A percentile compares a stretch with the other conserved stretches of the same genome.
phyloP scores from a whole-genome alignment of 2,888 invertebrate species.

The Biston stratarius region DNA sequence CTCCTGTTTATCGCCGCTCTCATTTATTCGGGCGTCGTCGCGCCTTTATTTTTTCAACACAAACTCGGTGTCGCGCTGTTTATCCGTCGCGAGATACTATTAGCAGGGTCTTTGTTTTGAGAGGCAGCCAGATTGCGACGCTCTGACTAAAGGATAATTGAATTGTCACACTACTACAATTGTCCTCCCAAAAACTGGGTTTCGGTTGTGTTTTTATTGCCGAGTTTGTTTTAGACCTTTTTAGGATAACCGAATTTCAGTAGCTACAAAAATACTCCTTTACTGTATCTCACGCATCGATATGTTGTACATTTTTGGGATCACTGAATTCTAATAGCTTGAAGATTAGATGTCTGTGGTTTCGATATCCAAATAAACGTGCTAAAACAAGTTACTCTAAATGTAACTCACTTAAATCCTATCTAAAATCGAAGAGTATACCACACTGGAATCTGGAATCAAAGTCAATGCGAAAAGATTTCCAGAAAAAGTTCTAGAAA shows the following conservation, averaged over 20 bases:
- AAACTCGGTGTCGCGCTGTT: constrained; percentile 79
- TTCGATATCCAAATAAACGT: background rate
- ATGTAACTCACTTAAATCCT: background rate
- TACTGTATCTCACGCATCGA: background rate
- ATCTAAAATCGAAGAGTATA: background rate
- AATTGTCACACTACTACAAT: constrained; percentile 71
- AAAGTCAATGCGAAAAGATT: constrained; percentile 15
- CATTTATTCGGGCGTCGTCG: constrained; percentile 85
- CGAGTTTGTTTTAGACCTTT: constrained; percentile 41
- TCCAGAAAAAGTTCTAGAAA: constrained; percentile 23
- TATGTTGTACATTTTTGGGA: too few species aligned
- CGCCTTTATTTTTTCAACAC: constrained; percentile 84
- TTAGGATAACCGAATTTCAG: constrained; percentile 30
- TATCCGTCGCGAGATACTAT: constrained; percentile 79
- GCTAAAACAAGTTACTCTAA: background rate
- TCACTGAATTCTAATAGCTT: too few species aligned
- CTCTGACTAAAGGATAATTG: constrained; percentile 75
- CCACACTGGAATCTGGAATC: constrained; percentile 1
- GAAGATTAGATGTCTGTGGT: too few species aligned
- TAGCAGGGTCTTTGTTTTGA: constrained; percentile 81
- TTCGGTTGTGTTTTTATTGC: constrained; percentile 47
- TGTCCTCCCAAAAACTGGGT: constrained; percentile 50
- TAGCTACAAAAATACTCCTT: constrained; percentile 22
- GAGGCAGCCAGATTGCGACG: constrained; percentile 75
- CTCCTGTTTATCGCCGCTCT: constrained; percentile 85